Evolutionary conservation across 2,797 vertebrate species (phyloP).

Genomic region (Geotrypetes seraphini): DNA sequence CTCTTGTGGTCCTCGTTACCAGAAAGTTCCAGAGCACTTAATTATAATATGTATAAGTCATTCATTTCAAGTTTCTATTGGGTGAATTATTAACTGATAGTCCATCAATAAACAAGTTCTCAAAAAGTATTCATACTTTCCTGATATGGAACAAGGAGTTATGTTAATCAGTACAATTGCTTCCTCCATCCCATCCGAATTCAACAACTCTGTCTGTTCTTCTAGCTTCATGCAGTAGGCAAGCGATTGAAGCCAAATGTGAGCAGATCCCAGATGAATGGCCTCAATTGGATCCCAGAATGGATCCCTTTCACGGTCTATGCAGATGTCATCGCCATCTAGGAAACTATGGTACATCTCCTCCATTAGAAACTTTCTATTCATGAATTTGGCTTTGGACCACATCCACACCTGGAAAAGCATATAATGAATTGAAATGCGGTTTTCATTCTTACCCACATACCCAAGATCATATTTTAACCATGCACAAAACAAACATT

Average conservation of each 20-base stretch:
- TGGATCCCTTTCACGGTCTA: constrained; percentile 65
- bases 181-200: constrained; percentile 72
- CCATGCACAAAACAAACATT: no score
- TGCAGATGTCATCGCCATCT: constrained; percentile 22
- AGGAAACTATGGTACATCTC: constrained; percentile 68
- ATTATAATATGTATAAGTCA: no score
- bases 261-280: constrained; percentile 70
- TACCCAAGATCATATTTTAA: no score
- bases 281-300: constrained; percentile 81
- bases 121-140: constrained; percentile 70
- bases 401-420: constrained; percentile 74
- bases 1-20: no score
- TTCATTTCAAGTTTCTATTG: no score
- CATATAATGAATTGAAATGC: not conserved
- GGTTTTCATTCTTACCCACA: no score
- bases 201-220: constrained; percentile 72
- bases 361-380: constrained; percentile 84
- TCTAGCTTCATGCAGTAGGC: constrained; percentile 70
- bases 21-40: no score
- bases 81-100: no score
- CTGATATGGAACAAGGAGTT: constrained; percentile 58
- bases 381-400: constrained; percentile 82
- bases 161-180: constrained; percentile 62
- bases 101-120: no score
- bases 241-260: constrained; percentile 79